Evolutionary conservation across 2,888 invertebrate genomes (phyloP), one percentile per base, ranked within the genome.

Genomic region (Agonopterix heracliana): DNA sequence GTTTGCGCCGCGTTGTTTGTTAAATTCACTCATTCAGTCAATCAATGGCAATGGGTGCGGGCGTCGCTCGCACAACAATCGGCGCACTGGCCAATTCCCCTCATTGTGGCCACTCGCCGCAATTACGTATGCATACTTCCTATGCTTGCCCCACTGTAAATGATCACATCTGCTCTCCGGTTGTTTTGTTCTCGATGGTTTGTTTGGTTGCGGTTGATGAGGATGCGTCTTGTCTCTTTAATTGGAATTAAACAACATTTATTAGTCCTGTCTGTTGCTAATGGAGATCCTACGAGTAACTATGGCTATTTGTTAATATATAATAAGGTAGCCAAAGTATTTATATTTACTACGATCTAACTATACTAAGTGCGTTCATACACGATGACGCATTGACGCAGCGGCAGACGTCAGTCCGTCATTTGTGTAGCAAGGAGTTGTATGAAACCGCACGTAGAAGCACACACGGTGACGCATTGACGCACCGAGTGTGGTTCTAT

Each of bases 1-100:
- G 81, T 74, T 78, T 78, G 74, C 63, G 64, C 57, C 61, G 60
- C 62, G 66, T 73, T 78, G 75, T 78, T 80, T 79, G 83, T 84
- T 83, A 73, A 79, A 81, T 81, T 81, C 70, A 73, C 70, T 76
- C 77, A 76, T 76, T 79, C 81, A 82, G 78, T 80, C 83, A 85
- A 86, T 87, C 82, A 87, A 77, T 78, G 80, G 78, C 74, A 59
- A 75, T 84, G 83, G 84, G 85, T 74, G 84, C 83, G 84, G 83
- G 82, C 83, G 81, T 78, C 72, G 80, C 79, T 84, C 85, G 84
- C 86, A 86, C 83, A 84, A 88, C 84, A 85, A 86, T 88, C 78
- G 80, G 63, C 72, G 75, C 71, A 78, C 78, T 81, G 79, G 78
- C 81, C 84, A 82, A 84, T 86, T 86, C 86, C 84, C 86, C 81